phyloP scores from a whole-genome alignment of 2,888 invertebrate species.

The Linnaemya tessellans region DNA sequence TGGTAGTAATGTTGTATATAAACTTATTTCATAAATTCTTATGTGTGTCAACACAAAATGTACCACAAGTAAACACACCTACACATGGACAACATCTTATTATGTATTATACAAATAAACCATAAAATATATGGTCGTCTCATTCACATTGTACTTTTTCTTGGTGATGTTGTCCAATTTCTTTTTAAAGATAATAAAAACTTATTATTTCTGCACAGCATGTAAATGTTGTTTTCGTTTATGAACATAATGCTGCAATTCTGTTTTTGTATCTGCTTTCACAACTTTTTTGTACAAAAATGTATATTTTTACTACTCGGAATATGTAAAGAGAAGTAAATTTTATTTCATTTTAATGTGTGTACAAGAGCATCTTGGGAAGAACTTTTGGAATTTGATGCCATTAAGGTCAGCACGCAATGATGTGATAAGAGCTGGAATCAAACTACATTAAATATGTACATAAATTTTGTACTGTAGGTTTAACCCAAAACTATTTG shows the following conservation, averaged over 20 bases:
- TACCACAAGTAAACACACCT: background rate
- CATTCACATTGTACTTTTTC: background rate
- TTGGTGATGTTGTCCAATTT: background rate
- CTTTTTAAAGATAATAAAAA: background rate
- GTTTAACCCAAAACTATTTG: no score
- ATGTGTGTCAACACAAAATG: no score
- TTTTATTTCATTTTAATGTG: no score
- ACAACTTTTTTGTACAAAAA: background rate
- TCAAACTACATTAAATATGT: no score
- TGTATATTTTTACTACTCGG: no score
- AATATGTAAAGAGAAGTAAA: no score
- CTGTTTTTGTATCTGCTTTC: background rate
- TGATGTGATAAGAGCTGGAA: no score
- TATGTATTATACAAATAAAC: background rate
- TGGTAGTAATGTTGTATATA: background rate
- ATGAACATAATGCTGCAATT: background rate
- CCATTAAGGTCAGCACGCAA: no score
- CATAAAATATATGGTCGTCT: background rate
- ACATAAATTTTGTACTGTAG: no score
- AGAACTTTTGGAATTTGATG: no score
- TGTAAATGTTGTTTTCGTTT: background rate
- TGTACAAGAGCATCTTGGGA: no score
- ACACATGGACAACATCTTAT: background rate
- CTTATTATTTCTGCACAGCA: background rate
- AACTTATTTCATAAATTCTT: background rate